Evolutionary conservation across 2,797 vertebrate genomes (phyloP), one percentile per base, ranked within the genome.

Genomic region (Typhlichthys subterraneus): DNA sequence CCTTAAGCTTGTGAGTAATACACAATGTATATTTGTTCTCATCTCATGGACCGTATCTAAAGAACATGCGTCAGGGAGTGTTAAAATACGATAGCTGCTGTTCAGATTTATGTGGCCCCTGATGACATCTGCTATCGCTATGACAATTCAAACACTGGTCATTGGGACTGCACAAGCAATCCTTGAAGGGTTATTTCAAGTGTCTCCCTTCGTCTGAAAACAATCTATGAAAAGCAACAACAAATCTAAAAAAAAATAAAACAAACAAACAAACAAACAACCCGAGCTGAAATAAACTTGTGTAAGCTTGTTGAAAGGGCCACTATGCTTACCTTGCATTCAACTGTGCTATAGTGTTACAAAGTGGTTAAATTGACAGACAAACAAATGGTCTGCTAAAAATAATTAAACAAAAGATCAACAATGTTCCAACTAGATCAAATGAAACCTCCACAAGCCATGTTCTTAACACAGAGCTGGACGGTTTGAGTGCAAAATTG

Each of bases 401-500:
- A 75, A 59, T 48, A n/a, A 19, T 5, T 15, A 76, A 65, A 72
- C 59, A 78, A 70, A 67, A 79, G 68, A 72, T 75, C 70, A 79
- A 81, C 63, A 75, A 61, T 61, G 61, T 45, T 56, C 61, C 76
- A 79, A 81, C 46, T 46, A 58, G 15, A 55, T 47, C 14, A 53
- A 69, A 73, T 67, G 67, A 77, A 72, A 80, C 74, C 84, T 83
- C 84, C 2, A 45, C 79, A 87, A 91, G 86, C 73, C 81, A 72
- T 80, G 85, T 86, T 91, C 69, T 86, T 13, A 87, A 90, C 88
- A 89, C 67, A 74, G 84, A 88, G 87, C 72, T 85, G 72, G 73
- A 75, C 70, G 79, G 84, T 66, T 69, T 70, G 77, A 92, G 91
- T 93, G 91, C 91, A 93, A 93, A 77, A 86, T 68, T 63, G 70